Base-by-base conservation (phyloP, 2,797 vertebrate species). In the Antrozous pallidus region DNA sequence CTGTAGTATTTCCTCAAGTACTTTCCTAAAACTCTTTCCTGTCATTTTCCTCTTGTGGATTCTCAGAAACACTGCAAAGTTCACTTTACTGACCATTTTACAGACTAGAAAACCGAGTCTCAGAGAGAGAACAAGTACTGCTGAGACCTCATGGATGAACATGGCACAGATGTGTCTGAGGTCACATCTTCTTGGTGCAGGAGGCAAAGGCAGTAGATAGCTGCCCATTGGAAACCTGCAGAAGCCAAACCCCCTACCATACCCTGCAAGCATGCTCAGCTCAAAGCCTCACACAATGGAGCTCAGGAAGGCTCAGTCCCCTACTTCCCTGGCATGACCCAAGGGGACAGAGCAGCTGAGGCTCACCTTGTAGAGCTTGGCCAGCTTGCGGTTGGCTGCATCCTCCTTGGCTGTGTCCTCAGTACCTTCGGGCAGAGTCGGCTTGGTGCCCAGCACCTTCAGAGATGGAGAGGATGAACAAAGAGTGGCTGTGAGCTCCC, bases 291-390 rank as follows among this genome's bases (percentile, higher is more conserved):
- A 4, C 0, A 33, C 61, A 24, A 6, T 0, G 33, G n/a, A 67
- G 8, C 79, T 40, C 22, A 4, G 18, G 69, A 47, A 22, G 51
- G 45, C 11, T 5, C 12, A 24, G 58, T 4, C 22, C 63, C 65
- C 61, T 0, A 4, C 92, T 36, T 49, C 54, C 45, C 73, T 6
- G 13, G 47, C 86, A 77, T 20, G 45, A 17, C 9, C 67, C 81
- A n/a, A 14, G 38, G 47, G 16, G 2, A 26, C 45, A 38, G 16
- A 26, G 24, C 8, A 13, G 40, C 20, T 0, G 36, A 45, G 11
- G 6, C 92, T 94, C 93, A 99, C 99, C 99, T 99, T 99, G 97
- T 99, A 99, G 42, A 99, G 99, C 97, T 99, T 99, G 84, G 99
- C 99, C 97, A 98, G 98, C 96, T 98, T 99, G 94, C 99, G 98